These are phyloP conservation scores for Xenopus borealis DNA, from an alignment of 2,113 vertebrate species.

Conservation along the genomic window DNA sequence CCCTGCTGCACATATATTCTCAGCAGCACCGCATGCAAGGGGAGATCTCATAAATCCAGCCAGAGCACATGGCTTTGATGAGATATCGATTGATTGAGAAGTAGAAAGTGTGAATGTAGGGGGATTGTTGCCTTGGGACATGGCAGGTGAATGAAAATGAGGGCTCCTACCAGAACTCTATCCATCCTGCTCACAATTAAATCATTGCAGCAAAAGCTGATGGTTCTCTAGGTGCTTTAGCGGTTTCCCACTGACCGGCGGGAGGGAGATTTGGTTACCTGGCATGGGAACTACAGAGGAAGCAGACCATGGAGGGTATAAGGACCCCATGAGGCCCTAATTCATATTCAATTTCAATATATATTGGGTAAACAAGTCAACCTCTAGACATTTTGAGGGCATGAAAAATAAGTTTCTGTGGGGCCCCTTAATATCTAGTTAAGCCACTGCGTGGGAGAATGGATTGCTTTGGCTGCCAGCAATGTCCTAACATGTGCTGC, in stretches of 20 bases:
- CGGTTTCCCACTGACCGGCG: background rate
- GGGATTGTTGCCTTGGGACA: slow-evolving; percentile 7
- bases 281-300: too few species aligned
- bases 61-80: slow-evolving; percentile 32
- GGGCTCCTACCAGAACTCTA: slow-evolving; percentile 9
- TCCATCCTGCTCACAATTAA: slow-evolving; percentile 23
- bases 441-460: too few species aligned
- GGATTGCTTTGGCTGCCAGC: too few species aligned
- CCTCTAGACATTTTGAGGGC: too few species aligned
- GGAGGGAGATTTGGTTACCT: background rate
- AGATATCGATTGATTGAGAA: slow-evolving; percentile 42
- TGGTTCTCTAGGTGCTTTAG: background rate
- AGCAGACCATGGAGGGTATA: too few species aligned
- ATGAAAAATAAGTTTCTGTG: too few species aligned
- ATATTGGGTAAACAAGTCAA: too few species aligned
- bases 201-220: slow-evolving; percentile 25
- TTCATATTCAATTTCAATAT: too few species aligned
- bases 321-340: too few species aligned
- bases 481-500: too few species aligned
- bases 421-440: too few species aligned
- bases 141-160: slow-evolving; percentile 21
- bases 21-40: background rate
- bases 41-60: slow-evolving; percentile 22
- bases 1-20: too few species aligned
- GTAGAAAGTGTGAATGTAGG: slow-evolving; percentile 1